A percentile compares a stretch with the other conserved stretches of the same genome.
These are phyloP conservation scores for Thaumatotibia leucotreta DNA, from an alignment of 1,140 invertebrate genomes.

Conservation along the genomic window DNA sequence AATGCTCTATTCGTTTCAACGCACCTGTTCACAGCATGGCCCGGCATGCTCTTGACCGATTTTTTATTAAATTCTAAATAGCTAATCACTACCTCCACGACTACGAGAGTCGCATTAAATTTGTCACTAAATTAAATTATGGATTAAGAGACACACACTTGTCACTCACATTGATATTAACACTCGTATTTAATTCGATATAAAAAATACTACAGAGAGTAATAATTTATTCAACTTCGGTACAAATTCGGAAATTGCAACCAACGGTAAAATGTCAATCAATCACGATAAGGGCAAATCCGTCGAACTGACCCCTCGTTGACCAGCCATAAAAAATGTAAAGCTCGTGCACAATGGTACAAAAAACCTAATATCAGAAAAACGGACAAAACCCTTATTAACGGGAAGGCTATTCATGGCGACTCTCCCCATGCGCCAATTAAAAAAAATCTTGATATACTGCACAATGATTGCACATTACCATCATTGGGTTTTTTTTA, in stretches of 20 bases:
- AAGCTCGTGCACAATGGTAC: conserved; percentile 47
- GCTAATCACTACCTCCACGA: too few species aligned
- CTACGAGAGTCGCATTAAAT: too few species aligned
- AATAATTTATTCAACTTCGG: conserved; percentile 21
- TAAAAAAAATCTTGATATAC: conserved; percentile 8
- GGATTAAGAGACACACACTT: too few species aligned
- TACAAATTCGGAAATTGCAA: conserved; percentile 31
- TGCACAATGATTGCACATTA: neutral
- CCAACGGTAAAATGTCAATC: conserved; percentile 70
- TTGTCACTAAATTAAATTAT: too few species aligned
- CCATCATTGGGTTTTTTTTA: too few species aligned
- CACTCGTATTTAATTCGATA: too few species aligned
- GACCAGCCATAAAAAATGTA: conserved; percentile 54
- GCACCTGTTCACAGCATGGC: too few species aligned
- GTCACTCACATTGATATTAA: too few species aligned
- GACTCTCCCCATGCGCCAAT: conserved; percentile 45
- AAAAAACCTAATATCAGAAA: conserved; percentile 49
- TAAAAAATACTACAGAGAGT: too few species aligned
- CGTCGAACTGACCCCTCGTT: conserved; percentile 70
- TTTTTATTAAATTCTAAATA: too few species aligned
- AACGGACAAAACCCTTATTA: conserved; percentile 55
- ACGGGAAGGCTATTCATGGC: conserved; percentile 47
- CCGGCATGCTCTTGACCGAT: too few species aligned
- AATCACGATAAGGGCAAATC: conserved; percentile 45
- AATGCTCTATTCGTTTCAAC: too few species aligned